These are phyloP conservation scores for Noctilio leporinus DNA, from an alignment of 2,113 vertebrate species.

Conservation along the genomic window DNA sequence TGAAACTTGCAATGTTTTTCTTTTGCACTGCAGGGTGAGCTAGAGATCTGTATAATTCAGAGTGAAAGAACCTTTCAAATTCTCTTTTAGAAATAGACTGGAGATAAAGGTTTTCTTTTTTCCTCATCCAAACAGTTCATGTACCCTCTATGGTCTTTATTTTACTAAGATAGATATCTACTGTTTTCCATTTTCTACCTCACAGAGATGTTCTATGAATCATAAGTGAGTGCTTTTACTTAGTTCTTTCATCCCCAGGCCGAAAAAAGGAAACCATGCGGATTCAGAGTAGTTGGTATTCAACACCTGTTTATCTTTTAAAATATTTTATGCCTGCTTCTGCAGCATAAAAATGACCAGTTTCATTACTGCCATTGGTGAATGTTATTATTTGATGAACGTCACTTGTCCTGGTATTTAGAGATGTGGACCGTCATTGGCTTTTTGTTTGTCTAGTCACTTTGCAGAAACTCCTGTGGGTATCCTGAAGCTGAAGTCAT, in stretches of 20 bases:
- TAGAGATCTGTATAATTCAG: background rate
- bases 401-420: background rate
- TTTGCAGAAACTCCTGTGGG: background rate
- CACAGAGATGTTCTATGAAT: slow-evolving; percentile 3
- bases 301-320: slow-evolving; percentile 43
- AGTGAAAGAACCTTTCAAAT: background rate
- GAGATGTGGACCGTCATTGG: background rate
- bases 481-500: background rate
- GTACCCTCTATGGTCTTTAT: background rate
- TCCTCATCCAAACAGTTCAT: background rate
- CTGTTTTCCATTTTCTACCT: background rate
- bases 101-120: background rate
- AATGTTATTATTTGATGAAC: slow-evolving; percentile 36
- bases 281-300: background rate
- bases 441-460: slow-evolving; percentile 25
- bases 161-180: slow-evolving; percentile 2
- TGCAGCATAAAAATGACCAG: background rate
- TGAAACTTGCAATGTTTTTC: background rate
- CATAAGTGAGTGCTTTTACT: slow-evolving; percentile 27
- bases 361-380: background rate
- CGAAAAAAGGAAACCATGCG: background rate
- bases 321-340: slow-evolving; percentile 11
- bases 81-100: background rate
- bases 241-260: slow-evolving; percentile 5
- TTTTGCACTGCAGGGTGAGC: slow-evolving; percentile 14